Conservation (phyloP, 1,140 invertebrate genomes). For the Globodera ellingtonae region DNA sequence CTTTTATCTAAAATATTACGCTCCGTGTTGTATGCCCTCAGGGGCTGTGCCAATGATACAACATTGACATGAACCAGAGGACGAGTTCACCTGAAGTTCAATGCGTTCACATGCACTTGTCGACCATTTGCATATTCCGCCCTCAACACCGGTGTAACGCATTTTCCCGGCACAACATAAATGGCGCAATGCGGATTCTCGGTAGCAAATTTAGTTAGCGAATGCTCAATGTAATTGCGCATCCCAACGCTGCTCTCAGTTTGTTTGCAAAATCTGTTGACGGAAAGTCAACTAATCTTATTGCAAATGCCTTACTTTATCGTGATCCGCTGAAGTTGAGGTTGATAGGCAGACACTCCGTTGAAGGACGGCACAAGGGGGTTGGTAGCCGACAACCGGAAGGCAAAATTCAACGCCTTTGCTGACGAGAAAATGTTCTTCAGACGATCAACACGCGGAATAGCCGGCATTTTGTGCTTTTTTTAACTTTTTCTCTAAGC, state of each 20-base stretch:
- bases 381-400: slow-evolving; percentile 44
- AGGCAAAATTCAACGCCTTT: slow-evolving; percentile 50
- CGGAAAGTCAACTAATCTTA: background rate
- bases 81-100: slow-evolving; percentile 36
- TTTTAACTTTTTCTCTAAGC: background rate
- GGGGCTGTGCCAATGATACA: background rate
- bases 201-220: slow-evolving; percentile 42
- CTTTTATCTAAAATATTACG: slow-evolving; percentile 9
- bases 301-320: slow-evolving; percentile 10
- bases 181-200: slow-evolving; percentile 49
- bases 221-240: slow-evolving; percentile 45
- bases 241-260: slow-evolving; percentile 46
- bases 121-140: slow-evolving; percentile 53
- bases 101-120: slow-evolving; percentile 47
- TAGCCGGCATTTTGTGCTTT: slow-evolving; percentile 40
- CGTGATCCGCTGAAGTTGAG: slow-evolving; percentile 48
- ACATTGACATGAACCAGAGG: too few species aligned
- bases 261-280: slow-evolving; percentile 37
- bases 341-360: slow-evolving; percentile 34
- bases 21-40: background rate
- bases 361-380: slow-evolving; percentile 47
- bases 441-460: slow-evolving; percentile 52
- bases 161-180: slow-evolving; percentile 46
- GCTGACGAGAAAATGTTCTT: slow-evolving; percentile 52
- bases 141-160: slow-evolving; percentile 42